Evolutionary conservation across 2,888 invertebrate genomes (phyloP), one percentile per base, ranked within the genome.

Genomic region (Malachius bipustulatus): DNA sequence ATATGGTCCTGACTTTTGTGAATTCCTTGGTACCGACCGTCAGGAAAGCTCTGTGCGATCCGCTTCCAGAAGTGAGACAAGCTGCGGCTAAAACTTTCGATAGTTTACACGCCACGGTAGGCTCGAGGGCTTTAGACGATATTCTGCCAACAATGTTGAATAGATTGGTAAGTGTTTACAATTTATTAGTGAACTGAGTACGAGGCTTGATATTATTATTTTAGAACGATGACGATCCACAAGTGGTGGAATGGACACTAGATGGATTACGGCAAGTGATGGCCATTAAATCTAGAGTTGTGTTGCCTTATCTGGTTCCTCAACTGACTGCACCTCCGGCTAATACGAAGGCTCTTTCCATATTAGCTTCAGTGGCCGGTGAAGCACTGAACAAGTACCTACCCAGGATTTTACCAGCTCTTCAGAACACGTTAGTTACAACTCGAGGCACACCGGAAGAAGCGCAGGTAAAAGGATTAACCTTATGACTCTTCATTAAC

Each of bases 71-170:
- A 64, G 97, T 88, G 32, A 72, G 98, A 32, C 74, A 82, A 61
- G 94, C 96, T 3, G 97, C 97, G 0, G 97, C 97, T 6, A 83
- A 85, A 56, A 94, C 97, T 0, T 98, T 98, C 65, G 94, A 96
- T 62, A 84, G 88, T 50, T 73, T 98, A 46, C 94, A 97, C 69
- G 78, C 83, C 36, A 93, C 89, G 42, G 91, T 94, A 42, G 97
- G 93, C 35, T 77, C 81, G 42, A 76, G 87, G 56, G 94, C 97
- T 30, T 69, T 99, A 35, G 97, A 98, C 63, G 97, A 98, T 59
- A 94, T 98, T 62, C 69, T 98, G 45, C 93, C 94, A 36, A 76
- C 81, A 41, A 82, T 99, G 75, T 70, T 98, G 48, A 77, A 79
- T 14, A 75, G 81, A 54, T 56, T 84, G 61, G 75, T 73, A 52